Conservation (phyloP, 2,888 invertebrate species). For the Spodoptera picta region DNA sequence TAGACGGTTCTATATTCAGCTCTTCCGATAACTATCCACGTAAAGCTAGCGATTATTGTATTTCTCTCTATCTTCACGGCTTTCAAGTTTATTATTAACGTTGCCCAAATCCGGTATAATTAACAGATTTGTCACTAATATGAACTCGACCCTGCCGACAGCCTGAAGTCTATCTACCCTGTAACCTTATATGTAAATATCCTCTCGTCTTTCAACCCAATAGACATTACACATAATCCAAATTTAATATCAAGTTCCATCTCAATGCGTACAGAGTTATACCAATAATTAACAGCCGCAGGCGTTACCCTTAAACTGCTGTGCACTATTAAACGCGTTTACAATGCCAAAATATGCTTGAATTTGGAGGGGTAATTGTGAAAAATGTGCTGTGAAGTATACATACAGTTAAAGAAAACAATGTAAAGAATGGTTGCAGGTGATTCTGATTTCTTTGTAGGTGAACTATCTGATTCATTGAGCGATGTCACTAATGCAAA, state of each 20-base stretch:
- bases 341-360: constrained; percentile 15
- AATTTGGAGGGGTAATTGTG: constrained; percentile 8
- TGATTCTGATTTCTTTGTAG: no score
- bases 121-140: constrained; percentile 10
- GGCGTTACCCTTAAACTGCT: constrained; percentile 27
- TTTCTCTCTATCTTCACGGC: no score
- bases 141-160: background rate
- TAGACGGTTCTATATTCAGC: no score
- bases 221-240: constrained; percentile 28
- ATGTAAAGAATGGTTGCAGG: no score
- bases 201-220: constrained; percentile 8
- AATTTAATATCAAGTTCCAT: constrained; percentile 42
- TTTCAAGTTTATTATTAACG: background rate
- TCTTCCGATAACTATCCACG: no score
- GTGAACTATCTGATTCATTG: no score
- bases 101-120: background rate
- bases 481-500: no score
- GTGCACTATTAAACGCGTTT: constrained; percentile 29
- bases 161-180: constrained; percentile 21
- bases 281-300: constrained; percentile 30
- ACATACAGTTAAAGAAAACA: no score
- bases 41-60: no score
- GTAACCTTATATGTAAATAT: constrained; percentile 31
- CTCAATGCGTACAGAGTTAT: constrained; percentile 13
- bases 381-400: background rate